These are phyloP conservation scores for Myotis lucifugus DNA, from an alignment of 2,113 vertebrate genomes.

Conservation along the genomic window DNA sequence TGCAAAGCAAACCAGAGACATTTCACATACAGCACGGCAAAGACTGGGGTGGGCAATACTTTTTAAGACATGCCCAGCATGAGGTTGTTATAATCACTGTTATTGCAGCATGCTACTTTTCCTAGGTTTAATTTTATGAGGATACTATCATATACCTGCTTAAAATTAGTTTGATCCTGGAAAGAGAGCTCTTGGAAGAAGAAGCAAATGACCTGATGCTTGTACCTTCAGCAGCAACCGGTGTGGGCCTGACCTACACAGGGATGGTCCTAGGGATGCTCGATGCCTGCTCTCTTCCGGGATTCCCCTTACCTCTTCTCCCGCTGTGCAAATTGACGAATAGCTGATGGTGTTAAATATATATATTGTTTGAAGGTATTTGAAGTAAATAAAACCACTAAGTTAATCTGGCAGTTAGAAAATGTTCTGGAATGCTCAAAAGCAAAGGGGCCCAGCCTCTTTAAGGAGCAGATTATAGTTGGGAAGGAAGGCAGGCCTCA, in stretches of 20 bases:
- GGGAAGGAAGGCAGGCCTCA: not conserved
- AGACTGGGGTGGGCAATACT: not conserved
- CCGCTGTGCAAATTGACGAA: not conserved
- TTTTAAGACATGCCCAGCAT: accelerated
- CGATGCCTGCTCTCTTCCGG: not conserved
- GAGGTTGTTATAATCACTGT: not conserved
- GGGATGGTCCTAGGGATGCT: not conserved
- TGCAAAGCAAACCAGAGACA: conserved; percentile 78
- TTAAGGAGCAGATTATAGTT: not conserved
- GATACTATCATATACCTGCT: not conserved
- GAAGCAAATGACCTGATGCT: not conserved
- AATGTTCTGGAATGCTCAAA: not conserved
- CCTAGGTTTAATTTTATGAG: not conserved
- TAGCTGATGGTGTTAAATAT: not conserved
- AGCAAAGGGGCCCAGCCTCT: not conserved
- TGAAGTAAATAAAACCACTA: not conserved
- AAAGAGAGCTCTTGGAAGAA: not conserved
- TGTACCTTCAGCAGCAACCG: not conserved
- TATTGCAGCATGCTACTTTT: not conserved
- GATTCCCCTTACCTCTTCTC: not conserved
- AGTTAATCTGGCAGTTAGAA: not conserved
- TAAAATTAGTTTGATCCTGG: not conserved
- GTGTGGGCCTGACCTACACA: not conserved
- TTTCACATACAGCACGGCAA: not conserved
- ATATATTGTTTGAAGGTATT: not conserved